phyloP scores from a whole-genome alignment of 2,797 vertebrate species.

The Nyctalus aviator region DNA sequence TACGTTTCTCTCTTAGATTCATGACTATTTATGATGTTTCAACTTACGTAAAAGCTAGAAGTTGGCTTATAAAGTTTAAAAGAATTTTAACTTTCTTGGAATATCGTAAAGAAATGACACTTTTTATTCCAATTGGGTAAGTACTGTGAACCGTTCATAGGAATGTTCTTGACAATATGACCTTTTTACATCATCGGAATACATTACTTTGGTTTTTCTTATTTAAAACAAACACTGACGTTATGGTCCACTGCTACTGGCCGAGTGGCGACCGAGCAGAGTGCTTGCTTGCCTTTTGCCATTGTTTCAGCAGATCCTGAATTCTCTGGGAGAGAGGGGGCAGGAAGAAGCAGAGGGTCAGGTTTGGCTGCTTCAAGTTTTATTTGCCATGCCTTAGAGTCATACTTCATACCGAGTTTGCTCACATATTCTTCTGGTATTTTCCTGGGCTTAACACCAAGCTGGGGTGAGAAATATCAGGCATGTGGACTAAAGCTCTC shows the following conservation, averaged over 20 bases:
- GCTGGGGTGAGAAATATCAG: not conserved
- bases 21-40: slow-evolving; percentile 82
- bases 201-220: not conserved
- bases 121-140: slow-evolving; percentile 43
- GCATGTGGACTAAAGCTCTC: not conserved
- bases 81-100: slow-evolving; percentile 66
- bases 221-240: not conserved
- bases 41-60: slow-evolving; percentile 75
- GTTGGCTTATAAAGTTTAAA: slow-evolving; percentile 81
- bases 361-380: not conserved
- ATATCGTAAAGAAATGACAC: slow-evolving; percentile 29
- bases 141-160: slow-evolving; percentile 32
- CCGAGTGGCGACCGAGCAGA: not conserved
- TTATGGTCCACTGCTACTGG: not conserved
- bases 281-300: not conserved
- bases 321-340: not conserved
- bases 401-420: not conserved
- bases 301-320: not conserved
- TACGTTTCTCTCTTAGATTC: slow-evolving; percentile 76
- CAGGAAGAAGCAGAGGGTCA: not conserved
- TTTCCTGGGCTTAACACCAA: not conserved
- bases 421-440: not conserved
- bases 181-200: not conserved
- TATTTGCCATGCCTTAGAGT: not conserved
- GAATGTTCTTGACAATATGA: not conserved